Conservation (phyloP, 1,140 invertebrate genomes). For the Fopius arisanus region DNA sequence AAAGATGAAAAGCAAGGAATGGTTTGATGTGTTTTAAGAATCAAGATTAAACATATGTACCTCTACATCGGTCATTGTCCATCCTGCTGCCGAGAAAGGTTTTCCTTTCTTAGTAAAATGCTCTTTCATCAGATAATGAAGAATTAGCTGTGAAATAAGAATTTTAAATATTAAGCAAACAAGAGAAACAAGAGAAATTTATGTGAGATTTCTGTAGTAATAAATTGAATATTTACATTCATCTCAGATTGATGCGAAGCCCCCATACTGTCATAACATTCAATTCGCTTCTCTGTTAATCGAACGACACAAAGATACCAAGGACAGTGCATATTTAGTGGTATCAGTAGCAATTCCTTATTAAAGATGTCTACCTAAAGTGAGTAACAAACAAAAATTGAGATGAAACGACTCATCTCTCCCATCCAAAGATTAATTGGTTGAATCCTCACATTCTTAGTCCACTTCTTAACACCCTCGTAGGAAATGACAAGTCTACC, state of each 20-base stretch:
- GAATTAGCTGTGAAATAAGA: no score
- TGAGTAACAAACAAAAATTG: not conserved
- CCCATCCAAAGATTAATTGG: not conserved
- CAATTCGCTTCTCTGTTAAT: not conserved
- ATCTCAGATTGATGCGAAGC: not conserved
- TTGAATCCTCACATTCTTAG: not conserved
- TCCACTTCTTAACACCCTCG: not conserved
- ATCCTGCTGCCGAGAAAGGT: no score
- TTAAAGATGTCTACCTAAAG: not conserved
- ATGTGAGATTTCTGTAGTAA: not conserved
- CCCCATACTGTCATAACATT: not conserved
- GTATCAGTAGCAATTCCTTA: not conserved
- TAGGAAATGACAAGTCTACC: not conserved
- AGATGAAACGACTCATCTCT: no score
- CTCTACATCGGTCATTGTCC: not conserved
- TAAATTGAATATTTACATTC: not conserved
- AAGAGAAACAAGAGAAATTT: no score
- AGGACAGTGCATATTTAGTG: not conserved
- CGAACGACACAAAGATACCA: not conserved
- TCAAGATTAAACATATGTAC: not conserved
- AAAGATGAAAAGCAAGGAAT: no score
- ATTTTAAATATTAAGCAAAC: no score
- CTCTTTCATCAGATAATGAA: no score
- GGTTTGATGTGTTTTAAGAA: no score
- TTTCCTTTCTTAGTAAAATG: no score